phyloP scores from a whole-genome alignment of 2,113 vertebrate genomes.

The Pithys albifrons region DNA sequence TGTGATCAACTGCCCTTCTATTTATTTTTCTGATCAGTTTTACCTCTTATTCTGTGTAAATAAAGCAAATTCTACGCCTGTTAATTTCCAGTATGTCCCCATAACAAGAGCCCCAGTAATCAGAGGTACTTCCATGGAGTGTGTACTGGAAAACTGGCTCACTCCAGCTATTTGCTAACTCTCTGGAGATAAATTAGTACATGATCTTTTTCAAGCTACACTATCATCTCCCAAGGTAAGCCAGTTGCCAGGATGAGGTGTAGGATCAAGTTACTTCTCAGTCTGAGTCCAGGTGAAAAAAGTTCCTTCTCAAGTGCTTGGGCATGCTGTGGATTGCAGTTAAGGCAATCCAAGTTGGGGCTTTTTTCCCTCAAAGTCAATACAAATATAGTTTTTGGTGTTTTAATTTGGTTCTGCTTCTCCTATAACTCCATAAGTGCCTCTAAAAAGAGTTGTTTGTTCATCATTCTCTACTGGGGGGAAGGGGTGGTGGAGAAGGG shows the following conservation, averaged over 20 bases:
- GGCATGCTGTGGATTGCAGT: neutral
- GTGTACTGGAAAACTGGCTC: neutral
- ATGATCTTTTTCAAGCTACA: neutral
- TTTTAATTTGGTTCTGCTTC: neutral
- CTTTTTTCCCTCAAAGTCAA: neutral
- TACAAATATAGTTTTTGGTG: neutral
- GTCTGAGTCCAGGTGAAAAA: neutral
- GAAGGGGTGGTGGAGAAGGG: no score
- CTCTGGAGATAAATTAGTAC: neutral
- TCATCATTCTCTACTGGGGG: neutral
- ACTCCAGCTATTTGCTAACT: neutral
- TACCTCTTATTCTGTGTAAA: neutral
- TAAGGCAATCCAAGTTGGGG: neutral
- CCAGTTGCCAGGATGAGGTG: fast-evolving
- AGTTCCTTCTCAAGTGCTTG: neutral
- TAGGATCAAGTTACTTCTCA: neutral
- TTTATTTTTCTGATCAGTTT: neutral
- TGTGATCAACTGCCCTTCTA: neutral
- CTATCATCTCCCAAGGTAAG: neutral
- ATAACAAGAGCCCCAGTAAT: neutral
- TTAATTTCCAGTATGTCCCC: neutral
- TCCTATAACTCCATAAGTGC: neutral
- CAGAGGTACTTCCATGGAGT: fast-evolving
- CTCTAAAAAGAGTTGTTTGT: neutral
- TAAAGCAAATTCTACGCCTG: neutral